Evolutionary conservation across 35 echinoderm and acorn worm genomes (phyloP), one percentile per base, ranked within the genome.

Genomic region (Acanthaster planci): DNA sequence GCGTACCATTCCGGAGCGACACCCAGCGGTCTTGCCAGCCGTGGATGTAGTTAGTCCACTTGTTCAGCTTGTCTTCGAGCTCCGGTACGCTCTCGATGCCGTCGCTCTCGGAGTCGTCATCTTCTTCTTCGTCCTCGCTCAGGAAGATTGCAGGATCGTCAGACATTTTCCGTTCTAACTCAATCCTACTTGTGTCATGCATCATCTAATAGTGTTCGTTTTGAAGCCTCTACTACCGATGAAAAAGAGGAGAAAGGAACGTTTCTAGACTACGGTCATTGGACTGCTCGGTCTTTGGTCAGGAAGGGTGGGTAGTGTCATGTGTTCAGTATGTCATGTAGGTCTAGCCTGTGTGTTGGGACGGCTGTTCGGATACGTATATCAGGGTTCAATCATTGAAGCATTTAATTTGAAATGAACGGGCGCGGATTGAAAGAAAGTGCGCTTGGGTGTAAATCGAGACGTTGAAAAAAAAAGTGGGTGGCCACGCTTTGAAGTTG

Each of bases 11-110:
- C 51, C 81, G 90, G n/a, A 97, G 84, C 51, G 93, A 88, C 38
- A 97, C 87, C 95, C 95, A 97, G 67, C 95, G 60, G 58, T 97
- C 92, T 55, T 97, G 95, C 95, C 95, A 97, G n/a, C 95, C 95
- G 34, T 97, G 95, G 31, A 97, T 82, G 68, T 97, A 97, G 67
- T 97, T 97, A n/a, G 95, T 97, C 95, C 95, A 97, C 83, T 97
- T 97, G 75, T 91, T 93, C 16, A 97, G 78, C 50, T 89, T 93
- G 27, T 93, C 88, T 86, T 97, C 91, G 21, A 93, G 80, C 84
- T 97, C 95, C 29, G 67, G 84, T 22, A 84, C 84, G 51, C 77
- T 80, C 35, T 88, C 79, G 32, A 56, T 52, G 18, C 91, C 95
- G 19, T 97, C 94, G 23, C 91, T 90, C 36, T 92, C 94, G 16